These are phyloP conservation scores for Holocentrus rufus DNA, from an alignment of 2,797 vertebrate genomes.

Conservation along the genomic window DNA sequence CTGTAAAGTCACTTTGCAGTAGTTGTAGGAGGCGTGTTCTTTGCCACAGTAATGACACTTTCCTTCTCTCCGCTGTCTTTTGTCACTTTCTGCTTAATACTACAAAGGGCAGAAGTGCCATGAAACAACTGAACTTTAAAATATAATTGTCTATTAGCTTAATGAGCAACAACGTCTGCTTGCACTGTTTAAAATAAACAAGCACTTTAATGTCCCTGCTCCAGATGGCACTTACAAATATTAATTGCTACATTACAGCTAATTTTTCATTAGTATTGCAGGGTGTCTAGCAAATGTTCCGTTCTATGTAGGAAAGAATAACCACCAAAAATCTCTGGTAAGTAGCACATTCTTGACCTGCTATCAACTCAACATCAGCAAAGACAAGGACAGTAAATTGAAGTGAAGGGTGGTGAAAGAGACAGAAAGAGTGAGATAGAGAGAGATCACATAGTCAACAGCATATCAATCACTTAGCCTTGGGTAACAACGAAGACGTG, in stretches of 20 bases:
- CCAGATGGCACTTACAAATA: slow-evolving; percentile 57
- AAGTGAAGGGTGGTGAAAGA: not conserved
- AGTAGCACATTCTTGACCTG: not conserved
- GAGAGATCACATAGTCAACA: slow-evolving; percentile 51
- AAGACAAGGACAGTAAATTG: slow-evolving; percentile 1
- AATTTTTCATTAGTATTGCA: slow-evolving; percentile 23
- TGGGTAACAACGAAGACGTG: slow-evolving; percentile 55
- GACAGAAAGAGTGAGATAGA: not conserved
- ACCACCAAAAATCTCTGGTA: not conserved
- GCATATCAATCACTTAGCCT: slow-evolving; percentile 63
- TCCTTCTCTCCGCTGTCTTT: not conserved
- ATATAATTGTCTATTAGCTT: slow-evolving; percentile 22
- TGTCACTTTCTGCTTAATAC: slow-evolving; percentile 12
- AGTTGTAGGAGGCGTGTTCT: not conserved
- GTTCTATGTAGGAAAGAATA: slow-evolving; percentile 9
- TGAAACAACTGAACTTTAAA: slow-evolving; percentile 15
- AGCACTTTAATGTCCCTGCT: slow-evolving; percentile 38
- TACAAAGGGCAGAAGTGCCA: slow-evolving; percentile 1
- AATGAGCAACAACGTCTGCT: slow-evolving; percentile 41
- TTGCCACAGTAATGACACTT: not conserved
- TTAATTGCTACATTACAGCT: slow-evolving; percentile 39
- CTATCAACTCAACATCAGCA: slow-evolving; percentile 6
- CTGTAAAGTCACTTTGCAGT: not conserved
- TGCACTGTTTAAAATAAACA: slow-evolving; percentile 48
- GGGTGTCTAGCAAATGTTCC: not conserved